Evolutionary conservation across 2,113 vertebrate genomes (phyloP).

Genomic region (Tichodroma muraria): DNA sequence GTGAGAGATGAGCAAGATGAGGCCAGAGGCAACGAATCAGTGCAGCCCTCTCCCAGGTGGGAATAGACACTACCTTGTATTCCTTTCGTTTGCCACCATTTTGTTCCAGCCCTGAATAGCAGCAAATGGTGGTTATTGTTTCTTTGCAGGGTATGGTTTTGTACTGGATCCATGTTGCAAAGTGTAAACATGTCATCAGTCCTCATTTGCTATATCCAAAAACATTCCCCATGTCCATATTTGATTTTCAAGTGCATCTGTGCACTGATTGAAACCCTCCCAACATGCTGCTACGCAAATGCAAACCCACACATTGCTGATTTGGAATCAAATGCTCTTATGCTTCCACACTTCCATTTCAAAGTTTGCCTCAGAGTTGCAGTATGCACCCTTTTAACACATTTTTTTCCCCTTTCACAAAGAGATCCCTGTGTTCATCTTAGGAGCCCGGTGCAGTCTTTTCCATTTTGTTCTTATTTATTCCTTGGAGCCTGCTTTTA

Average conservation of each 20-base stretch:
- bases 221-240: conserved; percentile 77
- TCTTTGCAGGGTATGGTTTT: conserved; percentile 75
- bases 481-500: conserved; percentile 57
- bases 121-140: conserved; percentile 80
- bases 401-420: conserved; percentile 9
- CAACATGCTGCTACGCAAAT: conserved; percentile 75
- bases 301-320: conserved; percentile 73
- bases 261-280: conserved; percentile 76
- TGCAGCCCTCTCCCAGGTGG: conserved; percentile 23
- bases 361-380: conserved; percentile 68
- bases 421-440: conserved; percentile 58
- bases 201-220: conserved; percentile 78
- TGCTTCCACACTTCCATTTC: conserved; percentile 66
- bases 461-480: conserved; percentile 53
- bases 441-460: conserved; percentile 35
- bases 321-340: conserved; percentile 71
- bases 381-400: conserved; percentile 62
- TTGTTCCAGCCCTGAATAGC: conserved; percentile 67
- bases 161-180: conserved; percentile 76
- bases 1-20: background rate
- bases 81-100: conserved; percentile 70
- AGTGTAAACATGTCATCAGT: conserved; percentile 79
- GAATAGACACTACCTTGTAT: background rate
- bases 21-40: background rate
- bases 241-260: conserved; percentile 82